These are phyloP conservation scores for Micronycteris hirsuta DNA, from an alignment of 2,113 vertebrate genomes.

Conservation along the genomic window DNA sequence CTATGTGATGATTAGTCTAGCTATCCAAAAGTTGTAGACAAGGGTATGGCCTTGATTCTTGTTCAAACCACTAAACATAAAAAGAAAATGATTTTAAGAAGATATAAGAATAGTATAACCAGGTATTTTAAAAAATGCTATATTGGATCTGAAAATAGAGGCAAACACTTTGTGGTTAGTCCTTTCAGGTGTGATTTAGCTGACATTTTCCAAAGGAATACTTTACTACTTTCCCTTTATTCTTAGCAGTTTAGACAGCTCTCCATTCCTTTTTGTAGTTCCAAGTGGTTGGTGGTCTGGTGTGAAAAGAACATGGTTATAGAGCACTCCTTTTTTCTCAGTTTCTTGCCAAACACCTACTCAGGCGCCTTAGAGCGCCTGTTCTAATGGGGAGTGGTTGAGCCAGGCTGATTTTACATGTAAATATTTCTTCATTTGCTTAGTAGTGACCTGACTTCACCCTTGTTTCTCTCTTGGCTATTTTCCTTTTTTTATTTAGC, in stretches of 20 bases:
- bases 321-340: not conserved
- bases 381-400: not conserved
- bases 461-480: not conserved
- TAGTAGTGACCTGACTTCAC: not conserved
- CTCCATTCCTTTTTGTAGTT: not conserved
- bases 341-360: not conserved
- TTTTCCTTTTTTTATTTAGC: constrained; percentile 19
- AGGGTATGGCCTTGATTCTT: not conserved
- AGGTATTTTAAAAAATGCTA: not conserved
- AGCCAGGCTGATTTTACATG: not conserved
- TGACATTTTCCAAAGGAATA: not conserved
- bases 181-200: not conserved
- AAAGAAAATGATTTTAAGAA: not conserved
- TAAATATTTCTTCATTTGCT: not conserved
- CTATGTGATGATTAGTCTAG: not conserved
- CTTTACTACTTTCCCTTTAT: not conserved
- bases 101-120: not conserved
- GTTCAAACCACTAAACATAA: not conserved
- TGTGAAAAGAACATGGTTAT: not conserved
- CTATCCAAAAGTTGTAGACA: not conserved
- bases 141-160: not conserved
- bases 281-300: not conserved
- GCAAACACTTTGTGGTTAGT: not conserved
- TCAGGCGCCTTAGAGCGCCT: not conserved
- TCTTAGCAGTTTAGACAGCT: not conserved